phyloP scores from a whole-genome alignment of 2,113 vertebrate species.

The Mesocricetus auratus region DNA sequence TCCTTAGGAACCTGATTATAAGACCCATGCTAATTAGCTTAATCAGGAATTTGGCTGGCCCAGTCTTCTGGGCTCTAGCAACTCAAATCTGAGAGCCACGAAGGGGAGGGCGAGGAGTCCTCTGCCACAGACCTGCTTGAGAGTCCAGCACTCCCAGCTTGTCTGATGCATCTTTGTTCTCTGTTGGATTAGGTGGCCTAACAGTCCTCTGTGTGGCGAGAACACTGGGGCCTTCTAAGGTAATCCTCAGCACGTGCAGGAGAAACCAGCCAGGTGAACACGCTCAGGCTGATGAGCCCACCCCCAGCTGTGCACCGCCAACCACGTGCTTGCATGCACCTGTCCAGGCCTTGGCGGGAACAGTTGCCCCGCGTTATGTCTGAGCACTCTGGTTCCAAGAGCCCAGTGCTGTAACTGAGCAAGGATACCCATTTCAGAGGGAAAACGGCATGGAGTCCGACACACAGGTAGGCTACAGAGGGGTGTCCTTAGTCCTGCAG shows the following conservation, averaged over 20 bases:
- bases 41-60: not conserved
- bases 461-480: not conserved
- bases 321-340: not conserved
- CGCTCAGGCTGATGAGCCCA: fast-evolving
- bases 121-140: fast-evolving
- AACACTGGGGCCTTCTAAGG: fast-evolving
- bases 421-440: fast-evolving
- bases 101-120: not conserved
- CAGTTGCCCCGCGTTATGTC: fast-evolving
- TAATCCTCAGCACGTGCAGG: fast-evolving
- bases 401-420: fast-evolving
- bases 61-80: not conserved
- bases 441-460: not conserved
- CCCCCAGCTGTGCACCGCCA: fast-evolving
- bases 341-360: fast-evolving
- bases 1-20: not conserved
- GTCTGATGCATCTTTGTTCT: not conserved
- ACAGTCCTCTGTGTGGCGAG: fast-evolving
- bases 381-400: fast-evolving
- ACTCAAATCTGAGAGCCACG: not conserved
- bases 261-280: not conserved
- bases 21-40: no score
- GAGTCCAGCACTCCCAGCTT: not conserved
- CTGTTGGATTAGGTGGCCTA: fast-evolving
- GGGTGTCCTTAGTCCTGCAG: no score